A percentile compares a stretch with the other conserved stretches of the same genome.
Evolutionary conservation across 35 echinoderm and acorn worm genomes (phyloP).

Genomic region (Heliocidaris tuberculata): DNA sequence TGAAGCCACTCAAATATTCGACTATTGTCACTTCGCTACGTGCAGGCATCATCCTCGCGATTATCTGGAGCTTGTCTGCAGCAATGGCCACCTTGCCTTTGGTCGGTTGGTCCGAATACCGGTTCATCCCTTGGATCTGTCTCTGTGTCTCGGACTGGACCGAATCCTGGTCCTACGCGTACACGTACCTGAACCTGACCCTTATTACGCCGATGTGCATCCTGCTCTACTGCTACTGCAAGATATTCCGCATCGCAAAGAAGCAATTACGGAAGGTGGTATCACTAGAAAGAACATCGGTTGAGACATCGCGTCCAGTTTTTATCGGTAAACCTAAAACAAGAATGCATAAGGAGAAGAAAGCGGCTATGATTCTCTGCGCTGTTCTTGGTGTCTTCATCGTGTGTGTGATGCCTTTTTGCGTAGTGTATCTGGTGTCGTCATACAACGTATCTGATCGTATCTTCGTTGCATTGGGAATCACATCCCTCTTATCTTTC

Average conservation of each 20-base stretch:
- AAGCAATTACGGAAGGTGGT: slow-evolving; percentile 75
- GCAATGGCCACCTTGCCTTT: slow-evolving; percentile 67
- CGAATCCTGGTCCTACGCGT: slow-evolving; percentile 55
- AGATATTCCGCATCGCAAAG: slow-evolving; percentile 72
- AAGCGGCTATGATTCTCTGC: slow-evolving; percentile 74
- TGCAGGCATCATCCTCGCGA: slow-evolving; percentile 56
- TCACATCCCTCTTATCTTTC: slow-evolving; percentile 85
- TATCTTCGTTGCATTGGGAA: slow-evolving; percentile 58
- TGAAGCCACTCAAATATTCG: slow-evolving; percentile 87
- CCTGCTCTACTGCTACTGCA: slow-evolving; percentile 76
- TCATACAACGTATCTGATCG: slow-evolving; percentile 47
- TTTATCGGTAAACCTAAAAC: slow-evolving; percentile 34
- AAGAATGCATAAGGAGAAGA: slow-evolving; percentile 81
- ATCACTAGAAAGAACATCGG: slow-evolving; percentile 67
- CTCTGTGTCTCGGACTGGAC: slow-evolving; percentile 82
- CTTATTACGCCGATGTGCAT: slow-evolving; percentile 68
- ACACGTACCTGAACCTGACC: slow-evolving; percentile 70
- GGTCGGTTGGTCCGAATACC: slow-evolving; percentile 79
- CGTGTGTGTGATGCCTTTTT: slow-evolving; percentile 85
- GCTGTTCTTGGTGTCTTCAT: slow-evolving; percentile 88
- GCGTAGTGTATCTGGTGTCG: slow-evolving; percentile 65
- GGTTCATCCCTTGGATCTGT: slow-evolving; percentile 76
- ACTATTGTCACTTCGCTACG: slow-evolving; percentile 77
- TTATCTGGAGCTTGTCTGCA: slow-evolving; percentile 64
- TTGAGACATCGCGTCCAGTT: slow-evolving; percentile 44